A percentile compares a stretch with the other conserved stretches of the same genome.
phyloP scores from a whole-genome alignment of 2,888 invertebrate species.

The Drosophila anceps region DNA sequence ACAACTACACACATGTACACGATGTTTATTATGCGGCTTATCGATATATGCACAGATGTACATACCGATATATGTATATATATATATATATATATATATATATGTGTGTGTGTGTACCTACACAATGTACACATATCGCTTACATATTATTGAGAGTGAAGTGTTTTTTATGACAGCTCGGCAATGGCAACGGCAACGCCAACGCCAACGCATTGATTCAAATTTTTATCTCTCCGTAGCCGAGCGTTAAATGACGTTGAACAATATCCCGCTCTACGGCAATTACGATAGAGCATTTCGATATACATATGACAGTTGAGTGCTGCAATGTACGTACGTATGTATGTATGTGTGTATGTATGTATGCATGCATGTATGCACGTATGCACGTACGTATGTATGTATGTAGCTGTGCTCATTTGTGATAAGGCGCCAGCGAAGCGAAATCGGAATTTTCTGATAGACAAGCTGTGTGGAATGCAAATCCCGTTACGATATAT shows the following conservation, averaged over 20 bases:
- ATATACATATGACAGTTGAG: conserved; percentile 38
- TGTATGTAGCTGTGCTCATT: not conserved
- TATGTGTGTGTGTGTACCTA: not conserved
- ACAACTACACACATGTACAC: conserved; percentile 15
- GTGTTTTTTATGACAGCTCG: conserved; percentile 17
- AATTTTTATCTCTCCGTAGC: conserved; percentile 40
- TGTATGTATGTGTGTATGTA: not conserved
- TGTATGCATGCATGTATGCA: not conserved
- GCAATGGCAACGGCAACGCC: conserved; percentile 17
- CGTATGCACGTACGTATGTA: no score
- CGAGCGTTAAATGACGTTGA: conserved; percentile 30
- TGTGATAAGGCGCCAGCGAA: not conserved
- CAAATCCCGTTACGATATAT: not conserved
- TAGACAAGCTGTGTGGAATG: not conserved
- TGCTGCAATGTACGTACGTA: not conserved
- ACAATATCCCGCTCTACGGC: conserved; percentile 26
- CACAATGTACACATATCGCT: conserved; percentile 7
- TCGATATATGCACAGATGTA: conserved; percentile 17
- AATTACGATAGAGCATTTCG: conserved; percentile 35
- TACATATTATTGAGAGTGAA: conserved; percentile 11
- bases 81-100: no score
- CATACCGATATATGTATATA: no score
- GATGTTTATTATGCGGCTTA: conserved; percentile 43
- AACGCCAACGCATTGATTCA: conserved; percentile 51
- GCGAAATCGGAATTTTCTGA: not conserved